Conservation (phyloP, 2,797 vertebrate species). For the Hydrophis major region DNA sequence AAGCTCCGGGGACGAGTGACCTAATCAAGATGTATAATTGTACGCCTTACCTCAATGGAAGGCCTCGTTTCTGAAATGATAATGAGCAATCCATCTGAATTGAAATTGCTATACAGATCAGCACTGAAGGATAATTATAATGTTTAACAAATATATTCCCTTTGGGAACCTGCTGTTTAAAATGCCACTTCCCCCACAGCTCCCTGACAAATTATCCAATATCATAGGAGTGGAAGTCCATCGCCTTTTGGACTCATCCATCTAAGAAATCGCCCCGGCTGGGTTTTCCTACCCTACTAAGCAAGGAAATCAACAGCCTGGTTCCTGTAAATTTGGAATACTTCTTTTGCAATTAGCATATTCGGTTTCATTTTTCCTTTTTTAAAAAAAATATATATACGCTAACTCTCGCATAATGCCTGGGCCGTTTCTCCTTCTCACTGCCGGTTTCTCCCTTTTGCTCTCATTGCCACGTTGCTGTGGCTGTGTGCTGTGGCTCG, state of each 20-base stretch:
- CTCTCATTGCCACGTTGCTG: background rate
- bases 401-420: background rate
- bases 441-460: background rate
- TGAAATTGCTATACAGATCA: conserved; percentile 68
- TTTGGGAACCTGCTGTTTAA: conserved; percentile 70
- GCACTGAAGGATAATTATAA: conserved; percentile 78
- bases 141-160: conserved; percentile 79
- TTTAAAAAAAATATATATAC: background rate
- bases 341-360: background rate
- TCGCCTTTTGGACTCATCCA: conserved; percentile 3
- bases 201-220: conserved; percentile 18
- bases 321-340: background rate
- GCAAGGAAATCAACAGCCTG: background rate
- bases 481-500: background rate
- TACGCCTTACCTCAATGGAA: conserved; percentile 76
- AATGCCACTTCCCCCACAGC: conserved; percentile 54
- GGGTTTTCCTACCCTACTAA: background rate
- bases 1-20: conserved; percentile 71
- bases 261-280: background rate
- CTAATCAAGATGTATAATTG: conserved; percentile 81
- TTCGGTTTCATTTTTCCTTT: background rate
- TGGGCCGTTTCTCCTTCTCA: background rate
- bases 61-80: conserved; percentile 74
- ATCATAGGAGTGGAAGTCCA: background rate
- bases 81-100: conserved; percentile 70